Evolutionary conservation across 2,888 invertebrate genomes (phyloP).

Genomic region (Harpagoxenus sublaevis): DNA sequence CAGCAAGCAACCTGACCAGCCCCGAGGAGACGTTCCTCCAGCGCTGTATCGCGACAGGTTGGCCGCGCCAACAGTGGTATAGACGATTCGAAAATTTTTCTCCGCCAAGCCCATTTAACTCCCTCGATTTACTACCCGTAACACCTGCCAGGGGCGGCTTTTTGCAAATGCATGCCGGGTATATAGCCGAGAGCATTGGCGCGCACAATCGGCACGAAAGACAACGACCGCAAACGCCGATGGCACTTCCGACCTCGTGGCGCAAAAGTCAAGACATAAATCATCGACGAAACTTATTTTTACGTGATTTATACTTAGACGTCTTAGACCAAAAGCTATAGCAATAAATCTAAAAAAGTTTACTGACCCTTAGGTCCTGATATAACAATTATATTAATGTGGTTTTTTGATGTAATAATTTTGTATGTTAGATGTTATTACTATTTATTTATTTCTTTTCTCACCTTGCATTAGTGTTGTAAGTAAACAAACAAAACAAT

Average conservation of each 20-base stretch:
- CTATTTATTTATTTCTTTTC: not conserved
- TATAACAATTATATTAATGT: constrained; percentile 1
- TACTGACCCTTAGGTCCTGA: not conserved
- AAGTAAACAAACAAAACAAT: constrained; percentile 9
- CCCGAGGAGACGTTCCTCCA: constrained; percentile 16
- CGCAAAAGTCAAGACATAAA: constrained; percentile 30
- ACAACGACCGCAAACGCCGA: constrained; percentile 21
- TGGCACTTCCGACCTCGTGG: constrained; percentile 13
- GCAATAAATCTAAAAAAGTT: not conserved
- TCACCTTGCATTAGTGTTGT: not conserved
- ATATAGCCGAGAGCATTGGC: constrained; percentile 32
- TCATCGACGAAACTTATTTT: constrained; percentile 15
- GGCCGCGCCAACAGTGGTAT: constrained; percentile 36
- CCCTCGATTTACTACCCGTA: constrained; percentile 57
- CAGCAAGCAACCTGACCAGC: not conserved
- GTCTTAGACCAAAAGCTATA: not conserved
- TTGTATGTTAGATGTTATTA: not conserved
- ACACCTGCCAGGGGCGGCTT: constrained; percentile 54
- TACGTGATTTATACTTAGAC: not conserved
- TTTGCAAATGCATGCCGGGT: constrained; percentile 51
- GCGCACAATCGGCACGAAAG: constrained; percentile 16
- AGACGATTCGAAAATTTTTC: constrained; percentile 59
- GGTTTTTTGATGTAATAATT: no score
- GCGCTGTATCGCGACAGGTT: not conserved
- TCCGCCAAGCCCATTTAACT: constrained; percentile 55